Percentiles rank a stretch among this genome's conserved stretches.
Conservation (phyloP, 2,797 vertebrate species). For the Cebuella pygmaea region DNA sequence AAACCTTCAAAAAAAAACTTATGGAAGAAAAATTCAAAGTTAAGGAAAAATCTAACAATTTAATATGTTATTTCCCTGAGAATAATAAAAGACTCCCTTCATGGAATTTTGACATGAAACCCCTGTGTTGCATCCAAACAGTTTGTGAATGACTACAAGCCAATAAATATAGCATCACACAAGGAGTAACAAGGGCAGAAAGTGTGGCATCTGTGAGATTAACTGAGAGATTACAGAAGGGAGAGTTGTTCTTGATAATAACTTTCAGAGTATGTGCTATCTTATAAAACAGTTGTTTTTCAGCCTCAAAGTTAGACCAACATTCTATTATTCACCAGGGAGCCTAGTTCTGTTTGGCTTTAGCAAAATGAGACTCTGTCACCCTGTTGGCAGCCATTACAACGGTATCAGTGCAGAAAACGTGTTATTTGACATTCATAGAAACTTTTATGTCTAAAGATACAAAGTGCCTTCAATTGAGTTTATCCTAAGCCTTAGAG, state of each 20-base stretch:
- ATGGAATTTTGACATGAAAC: neutral
- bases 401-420: neutral
- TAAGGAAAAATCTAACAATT: neutral
- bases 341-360: neutral
- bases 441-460: slow-evolving; percentile 31
- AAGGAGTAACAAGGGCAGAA: neutral
- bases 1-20: neutral
- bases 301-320: neutral
- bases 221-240: neutral
- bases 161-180: neutral
- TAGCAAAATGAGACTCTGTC: slow-evolving; percentile 34
- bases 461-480: slow-evolving; percentile 5
- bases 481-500: neutral
- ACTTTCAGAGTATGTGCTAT: neutral
- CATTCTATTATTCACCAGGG: neutral
- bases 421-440: neutral
- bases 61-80: neutral
- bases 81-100: neutral
- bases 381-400: neutral
- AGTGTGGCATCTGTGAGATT: neutral
- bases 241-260: neutral
- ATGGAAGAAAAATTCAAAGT: neutral
- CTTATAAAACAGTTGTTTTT: neutral
- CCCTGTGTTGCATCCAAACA: neutral
- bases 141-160: neutral